Evolutionary conservation across 2,113 vertebrate species (phyloP), one percentile per base, ranked within the genome.

Genomic region (Leptocoma aspasia): DNA sequence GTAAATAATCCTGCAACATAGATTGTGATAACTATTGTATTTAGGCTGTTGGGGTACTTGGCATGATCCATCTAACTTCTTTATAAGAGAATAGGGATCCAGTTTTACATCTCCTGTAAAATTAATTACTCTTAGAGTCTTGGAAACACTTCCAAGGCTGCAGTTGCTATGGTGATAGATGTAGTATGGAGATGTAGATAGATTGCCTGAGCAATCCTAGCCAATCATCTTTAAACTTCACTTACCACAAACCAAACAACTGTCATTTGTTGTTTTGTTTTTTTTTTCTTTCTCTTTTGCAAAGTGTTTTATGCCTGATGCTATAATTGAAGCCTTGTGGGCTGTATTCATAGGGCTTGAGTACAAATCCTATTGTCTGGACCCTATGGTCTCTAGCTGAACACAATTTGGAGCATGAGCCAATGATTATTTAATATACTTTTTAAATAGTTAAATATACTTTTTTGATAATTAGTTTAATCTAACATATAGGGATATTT

Each of bases 101-200:
- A 54, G 8, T 24, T 95, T 91, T 86, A 44, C 27, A 73, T 94
- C 11, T 79, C 11, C 77, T 78, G 47, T 78, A 90, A 96, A 94
- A 82, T 83, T 96, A 96, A 71, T 92, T 92, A 49, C 30, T 96
- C 50, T 59, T 76, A 42, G 42, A 83, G 61, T 85, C 75, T 91
- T 91, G 79, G 60, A 95, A 96, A 77, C 68, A 83, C 68, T 75
- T 94, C 52, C 52, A 75, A 83, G 61, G 86, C 81, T 96, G 56
- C 69, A 60, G 95, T 96, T 97, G 89, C 95, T 96, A 95, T 96
- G 85, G 96, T 73, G 79, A 96, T 90, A 73, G 75, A 77, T 57
- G 41, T 57, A 76, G 54, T 73, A 81, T 66, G 64, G 65, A 90
- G 68, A 80, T 85, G 82, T 44, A 70, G 82, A 88, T 82, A 80